Base-by-base conservation (phyloP, 2,797 vertebrate species). In the Sebastes matsubarae region DNA sequence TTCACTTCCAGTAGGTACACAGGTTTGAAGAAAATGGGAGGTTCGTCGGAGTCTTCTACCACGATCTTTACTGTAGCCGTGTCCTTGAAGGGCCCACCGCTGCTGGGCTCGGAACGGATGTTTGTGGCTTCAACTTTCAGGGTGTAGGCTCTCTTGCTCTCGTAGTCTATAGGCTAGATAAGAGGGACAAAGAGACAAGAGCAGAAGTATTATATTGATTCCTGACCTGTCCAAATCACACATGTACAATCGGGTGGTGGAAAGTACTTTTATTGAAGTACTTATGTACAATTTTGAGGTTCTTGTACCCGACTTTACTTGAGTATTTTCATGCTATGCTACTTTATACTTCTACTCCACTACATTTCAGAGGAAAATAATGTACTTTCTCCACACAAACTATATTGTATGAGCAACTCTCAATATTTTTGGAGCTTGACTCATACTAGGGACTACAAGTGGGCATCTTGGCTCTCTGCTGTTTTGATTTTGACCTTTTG, bases 101-200 rank as follows among this genome's bases (percentile, higher is more conserved):
- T 91, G 73, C 95, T 93, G 88, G 97, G 97, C 92, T 98, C 97
- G 0, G 94, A 93, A 22, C 96, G 96, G 22, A 97, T 32, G 86
- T 99, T 99, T 93, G 96, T 95, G 46, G 98, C 98, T 90, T 99
- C 98, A 38, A 99, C 96, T 81, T 97, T 98, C 86, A 99, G 92
- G 0, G 97, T 98, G 93, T 97, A 99, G 87, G 97, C 96, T 93
- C 94, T 96, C 89, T 97, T 98, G 92, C 88, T 97, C 94, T 99
- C 99, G 69, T 97, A 99, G 94, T 99, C 98, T 94, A 99, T 92
- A 20, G 96, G 96, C 98, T 99, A 96, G 70, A 88, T 91, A 78
- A 84, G 94, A 50, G 90, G 80, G 88, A 94, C 18, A 87, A 90
- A 81, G 11, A 54, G 2, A 72, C 1, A 72, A 0, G 32, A 36